Percentiles rank a stretch among this genome's conserved stretches.
phyloP scores from a whole-genome alignment of 1,140 invertebrate genomes.

The Lasioglossum albipes region DNA sequence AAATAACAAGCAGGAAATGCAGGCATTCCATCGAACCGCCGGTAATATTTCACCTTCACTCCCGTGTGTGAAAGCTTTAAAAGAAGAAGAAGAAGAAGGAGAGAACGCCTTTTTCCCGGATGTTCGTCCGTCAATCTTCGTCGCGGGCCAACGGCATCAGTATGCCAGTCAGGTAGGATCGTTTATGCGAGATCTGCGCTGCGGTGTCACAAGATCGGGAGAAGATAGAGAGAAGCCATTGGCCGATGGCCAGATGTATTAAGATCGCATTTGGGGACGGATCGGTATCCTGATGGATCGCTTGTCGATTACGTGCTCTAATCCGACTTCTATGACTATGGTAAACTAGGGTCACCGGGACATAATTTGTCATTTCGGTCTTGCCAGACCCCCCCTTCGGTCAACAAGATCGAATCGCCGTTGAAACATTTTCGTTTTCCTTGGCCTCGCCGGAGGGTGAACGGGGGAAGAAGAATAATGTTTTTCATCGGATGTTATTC shows the following conservation, averaged over 20 bases:
- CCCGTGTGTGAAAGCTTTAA: conserved; percentile 7
- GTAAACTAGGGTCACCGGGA: conserved; percentile 45
- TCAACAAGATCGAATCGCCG: conserved; percentile 22
- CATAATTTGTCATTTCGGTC: conserved; percentile 62
- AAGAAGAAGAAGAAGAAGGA: not conserved
- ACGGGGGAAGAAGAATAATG: conserved; percentile 40
- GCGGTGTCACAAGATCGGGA: conserved; percentile 27
- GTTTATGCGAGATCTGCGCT: conserved; percentile 16
- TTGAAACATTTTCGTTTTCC: conserved; percentile 27
- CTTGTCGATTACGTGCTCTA: conserved; percentile 57
- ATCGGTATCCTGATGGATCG: conserved; percentile 61
- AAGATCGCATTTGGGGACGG: conserved; percentile 59
- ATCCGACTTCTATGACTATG: conserved; percentile 57
- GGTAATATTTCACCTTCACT: conserved; percentile 5
- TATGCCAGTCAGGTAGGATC: conserved; percentile 24
- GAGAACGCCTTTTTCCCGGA: not conserved
- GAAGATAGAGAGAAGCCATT: conserved; percentile 52
- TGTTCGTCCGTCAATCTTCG: conserved; percentile 32
- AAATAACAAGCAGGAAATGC: not conserved
- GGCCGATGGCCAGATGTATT: conserved; percentile 58
- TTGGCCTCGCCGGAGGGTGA: not conserved
- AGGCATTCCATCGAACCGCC: not conserved
- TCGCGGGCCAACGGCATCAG: conserved; percentile 15
- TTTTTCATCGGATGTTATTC: not conserved
- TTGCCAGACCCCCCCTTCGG: conserved; percentile 6